phyloP scores from a whole-genome alignment of 2,113 vertebrate species.

The Phalacrocorax brasilianus region DNA sequence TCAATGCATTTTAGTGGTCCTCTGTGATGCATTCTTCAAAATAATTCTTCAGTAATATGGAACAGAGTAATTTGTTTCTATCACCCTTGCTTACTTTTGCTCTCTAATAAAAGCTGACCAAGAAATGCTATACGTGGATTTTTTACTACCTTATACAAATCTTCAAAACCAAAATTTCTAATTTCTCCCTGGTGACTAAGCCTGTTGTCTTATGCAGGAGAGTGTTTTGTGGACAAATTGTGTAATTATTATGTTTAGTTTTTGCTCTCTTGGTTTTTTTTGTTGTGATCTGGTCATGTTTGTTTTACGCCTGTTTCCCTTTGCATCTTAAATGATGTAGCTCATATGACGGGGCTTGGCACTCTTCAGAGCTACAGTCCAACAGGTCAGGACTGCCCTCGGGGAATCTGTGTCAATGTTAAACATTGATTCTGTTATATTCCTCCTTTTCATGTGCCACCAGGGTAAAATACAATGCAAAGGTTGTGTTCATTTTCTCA shows the following conservation, averaged over 20 bases:
- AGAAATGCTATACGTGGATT: accelerated
- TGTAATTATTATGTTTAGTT: background rate
- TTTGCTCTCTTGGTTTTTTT: background rate
- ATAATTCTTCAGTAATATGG: accelerated
- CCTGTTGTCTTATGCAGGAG: background rate
- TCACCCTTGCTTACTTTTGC: background rate
- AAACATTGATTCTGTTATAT: background rate
- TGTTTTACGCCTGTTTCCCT: background rate
- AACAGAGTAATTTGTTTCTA: background rate
- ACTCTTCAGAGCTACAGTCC: background rate
- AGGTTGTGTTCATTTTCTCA: background rate
- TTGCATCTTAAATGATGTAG: background rate
- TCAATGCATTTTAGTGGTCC: background rate
- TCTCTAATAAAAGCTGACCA: background rate
- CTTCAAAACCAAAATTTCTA: background rate
- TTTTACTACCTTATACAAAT: background rate
- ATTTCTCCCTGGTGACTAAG: background rate
- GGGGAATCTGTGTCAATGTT: background rate
- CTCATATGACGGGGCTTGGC: background rate
- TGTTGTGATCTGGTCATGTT: background rate
- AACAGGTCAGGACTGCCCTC: background rate
- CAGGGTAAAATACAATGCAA: background rate
- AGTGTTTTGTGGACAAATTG: background rate
- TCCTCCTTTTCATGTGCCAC: background rate
- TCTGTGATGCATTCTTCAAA: background rate